phyloP scores from a whole-genome alignment of 2,113 vertebrate species.

The sheep (Ovis aries) region DNA sequence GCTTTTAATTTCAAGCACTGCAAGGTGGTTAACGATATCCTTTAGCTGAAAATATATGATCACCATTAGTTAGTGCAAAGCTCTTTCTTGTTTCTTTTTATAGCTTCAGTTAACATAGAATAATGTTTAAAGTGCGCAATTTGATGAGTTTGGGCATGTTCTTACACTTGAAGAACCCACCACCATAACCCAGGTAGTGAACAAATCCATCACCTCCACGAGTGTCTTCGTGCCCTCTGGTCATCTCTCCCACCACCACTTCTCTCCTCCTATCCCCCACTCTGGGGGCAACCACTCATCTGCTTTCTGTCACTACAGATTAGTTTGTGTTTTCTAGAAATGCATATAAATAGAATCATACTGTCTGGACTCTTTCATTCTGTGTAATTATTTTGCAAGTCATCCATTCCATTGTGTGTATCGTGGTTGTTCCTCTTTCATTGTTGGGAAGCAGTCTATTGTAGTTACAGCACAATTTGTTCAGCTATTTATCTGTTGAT shows the following conservation, averaged over 20 bases:
- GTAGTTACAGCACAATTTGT: not conserved
- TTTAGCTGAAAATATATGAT: not conserved
- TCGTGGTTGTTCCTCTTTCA: not conserved
- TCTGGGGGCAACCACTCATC: not conserved
- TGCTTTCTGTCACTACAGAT: not conserved
- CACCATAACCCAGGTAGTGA: not conserved
- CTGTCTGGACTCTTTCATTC: not conserved
- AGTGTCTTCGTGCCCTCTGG: not conserved
- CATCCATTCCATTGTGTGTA: not conserved
- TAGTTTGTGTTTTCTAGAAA: not conserved
- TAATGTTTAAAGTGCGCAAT: not conserved
- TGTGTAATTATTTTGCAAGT: not conserved
- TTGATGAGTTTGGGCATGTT: not conserved
- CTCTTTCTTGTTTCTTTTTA: not conserved
- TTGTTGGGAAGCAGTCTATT: not conserved
- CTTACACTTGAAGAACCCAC: not conserved
- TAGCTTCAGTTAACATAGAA: not conserved
- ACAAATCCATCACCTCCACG: not conserved
- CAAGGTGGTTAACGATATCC: not conserved
- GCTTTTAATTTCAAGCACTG: not conserved
- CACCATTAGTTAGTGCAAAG: not conserved
- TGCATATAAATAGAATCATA: not conserved
- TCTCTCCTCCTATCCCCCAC: too few relatives aligned
- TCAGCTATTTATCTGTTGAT: not conserved
- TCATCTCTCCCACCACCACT: not conserved